phyloP scores from a whole-genome alignment of 2,113 vertebrate species.

The Pithys albifrons region DNA sequence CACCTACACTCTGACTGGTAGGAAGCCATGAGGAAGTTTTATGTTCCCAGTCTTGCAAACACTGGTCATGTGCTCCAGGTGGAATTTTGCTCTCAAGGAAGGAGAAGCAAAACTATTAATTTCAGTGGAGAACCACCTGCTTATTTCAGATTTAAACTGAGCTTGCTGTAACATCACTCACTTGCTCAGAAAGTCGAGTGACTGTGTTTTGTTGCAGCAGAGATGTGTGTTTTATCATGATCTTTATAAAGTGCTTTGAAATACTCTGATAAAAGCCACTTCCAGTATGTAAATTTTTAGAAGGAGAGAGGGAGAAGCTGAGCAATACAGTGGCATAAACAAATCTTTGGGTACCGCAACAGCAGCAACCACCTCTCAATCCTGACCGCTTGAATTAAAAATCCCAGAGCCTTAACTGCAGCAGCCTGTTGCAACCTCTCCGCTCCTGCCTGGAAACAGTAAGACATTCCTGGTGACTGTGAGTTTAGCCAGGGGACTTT shows the following conservation, averaged over 20 bases:
- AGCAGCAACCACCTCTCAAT: background rate
- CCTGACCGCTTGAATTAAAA: background rate
- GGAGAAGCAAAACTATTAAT: background rate
- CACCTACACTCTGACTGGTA: background rate
- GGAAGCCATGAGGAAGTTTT: background rate
- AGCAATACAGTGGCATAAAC: background rate
- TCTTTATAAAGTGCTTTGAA: background rate
- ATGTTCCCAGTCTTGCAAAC: background rate
- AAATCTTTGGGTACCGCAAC: background rate
- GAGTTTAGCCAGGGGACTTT: background rate
- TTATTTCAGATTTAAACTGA: background rate
- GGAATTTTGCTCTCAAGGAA: background rate
- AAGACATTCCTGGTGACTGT: background rate
- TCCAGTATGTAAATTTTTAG: background rate
- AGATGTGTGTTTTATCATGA: background rate
- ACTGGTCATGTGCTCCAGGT: background rate
- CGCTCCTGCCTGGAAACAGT: background rate
- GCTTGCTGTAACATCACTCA: background rate
- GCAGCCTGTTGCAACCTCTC: background rate
- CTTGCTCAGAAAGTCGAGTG: background rate
- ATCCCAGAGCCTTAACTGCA: background rate
- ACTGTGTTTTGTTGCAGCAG: background rate
- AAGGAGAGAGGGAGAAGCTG: background rate
- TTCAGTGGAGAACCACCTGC: background rate
- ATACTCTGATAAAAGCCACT: background rate